These are phyloP conservation scores for Chamaea fasciata DNA, from an alignment of 2,113 vertebrate genomes.

Conservation along the genomic window DNA sequence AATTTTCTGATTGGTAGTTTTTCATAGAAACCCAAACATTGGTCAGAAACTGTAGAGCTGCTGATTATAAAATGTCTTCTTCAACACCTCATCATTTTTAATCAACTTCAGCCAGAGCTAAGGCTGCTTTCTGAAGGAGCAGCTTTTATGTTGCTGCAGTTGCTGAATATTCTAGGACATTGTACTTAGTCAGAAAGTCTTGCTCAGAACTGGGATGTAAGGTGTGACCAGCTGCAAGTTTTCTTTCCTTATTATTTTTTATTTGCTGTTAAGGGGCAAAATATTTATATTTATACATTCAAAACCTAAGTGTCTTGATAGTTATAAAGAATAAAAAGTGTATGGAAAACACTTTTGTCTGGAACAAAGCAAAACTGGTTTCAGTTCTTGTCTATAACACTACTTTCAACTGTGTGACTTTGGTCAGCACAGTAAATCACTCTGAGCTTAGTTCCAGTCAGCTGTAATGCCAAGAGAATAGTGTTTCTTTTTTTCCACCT, in stretches of 20 bases:
- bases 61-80: neutral
- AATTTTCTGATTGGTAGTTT: neutral
- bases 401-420: neutral
- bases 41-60: neutral
- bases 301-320: neutral
- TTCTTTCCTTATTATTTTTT: neutral
- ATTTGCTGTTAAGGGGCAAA: neutral
- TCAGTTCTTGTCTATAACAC: neutral
- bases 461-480: neutral
- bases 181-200: neutral
- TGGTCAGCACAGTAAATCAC: neutral
- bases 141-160: neutral
- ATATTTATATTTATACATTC: neutral
- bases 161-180: neutral
- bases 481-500: neutral
- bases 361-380: neutral
- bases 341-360: neutral
- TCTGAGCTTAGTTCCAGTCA: neutral
- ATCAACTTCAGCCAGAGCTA: neutral
- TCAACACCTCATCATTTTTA: neutral
- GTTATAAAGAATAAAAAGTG: neutral
- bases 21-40: neutral
- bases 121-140: neutral
- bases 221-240: neutral
- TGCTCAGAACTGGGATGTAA: rapidly evolving